Evolutionary conservation across 2,888 invertebrate genomes (phyloP).

Genomic region (Orthosia incerta): DNA sequence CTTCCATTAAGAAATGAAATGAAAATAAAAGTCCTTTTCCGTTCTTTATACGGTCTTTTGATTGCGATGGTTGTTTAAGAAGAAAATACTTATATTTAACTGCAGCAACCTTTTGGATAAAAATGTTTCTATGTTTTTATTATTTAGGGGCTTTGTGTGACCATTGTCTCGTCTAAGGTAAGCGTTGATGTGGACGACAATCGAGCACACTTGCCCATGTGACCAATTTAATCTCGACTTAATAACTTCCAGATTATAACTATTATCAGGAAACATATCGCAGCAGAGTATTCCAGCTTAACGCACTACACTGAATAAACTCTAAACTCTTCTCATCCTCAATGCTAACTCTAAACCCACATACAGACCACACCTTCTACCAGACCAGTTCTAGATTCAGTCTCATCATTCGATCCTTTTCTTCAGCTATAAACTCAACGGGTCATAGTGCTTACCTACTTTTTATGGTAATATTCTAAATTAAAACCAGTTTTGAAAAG

Average conservation of each 20-base stretch:
- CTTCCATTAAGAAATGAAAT: not conserved
- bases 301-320: too few species aligned
- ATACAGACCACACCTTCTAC: not conserved
- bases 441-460: slow-evolving; percentile 53
- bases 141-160: not conserved
- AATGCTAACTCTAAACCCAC: not conserved
- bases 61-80: not conserved
- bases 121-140: not conserved
- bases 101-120: not conserved
- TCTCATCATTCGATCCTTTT: slow-evolving; percentile 8
- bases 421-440: slow-evolving; percentile 25
- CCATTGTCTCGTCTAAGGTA: too few species aligned
- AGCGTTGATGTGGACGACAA: too few species aligned
- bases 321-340: too few species aligned
- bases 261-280: too few species aligned
- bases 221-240: too few species aligned
- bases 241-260: too few species aligned
- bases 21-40: not conserved
- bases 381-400: slow-evolving; percentile 1
- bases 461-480: slow-evolving; percentile 45
- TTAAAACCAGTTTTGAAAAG: slow-evolving; percentile 56
- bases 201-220: too few species aligned
- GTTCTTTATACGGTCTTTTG: not conserved
- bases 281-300: too few species aligned
- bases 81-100: not conserved